Percentiles rank a stretch among this genome's conserved stretches.
These are phyloP conservation scores for Spea multiplicata DNA, from an alignment of 2,113 vertebrate species.

Conservation along the genomic window DNA sequence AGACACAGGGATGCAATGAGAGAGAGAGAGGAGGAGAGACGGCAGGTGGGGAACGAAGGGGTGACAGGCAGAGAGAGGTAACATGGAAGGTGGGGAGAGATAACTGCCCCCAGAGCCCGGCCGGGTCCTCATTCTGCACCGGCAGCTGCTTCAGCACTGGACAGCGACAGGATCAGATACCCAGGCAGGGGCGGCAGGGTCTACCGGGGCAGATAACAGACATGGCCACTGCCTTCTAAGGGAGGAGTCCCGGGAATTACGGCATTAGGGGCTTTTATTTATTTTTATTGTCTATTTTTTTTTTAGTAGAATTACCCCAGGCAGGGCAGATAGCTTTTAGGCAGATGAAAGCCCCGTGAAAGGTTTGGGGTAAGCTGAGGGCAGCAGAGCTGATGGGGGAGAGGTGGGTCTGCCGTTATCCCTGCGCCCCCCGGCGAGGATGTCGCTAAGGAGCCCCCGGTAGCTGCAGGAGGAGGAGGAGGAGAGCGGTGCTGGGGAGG, in stretches of 20 bases:
- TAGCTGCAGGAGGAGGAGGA: background rate
- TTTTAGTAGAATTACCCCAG: too few species aligned
- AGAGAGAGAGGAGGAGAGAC: background rate
- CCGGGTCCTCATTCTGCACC: conserved; percentile 2
- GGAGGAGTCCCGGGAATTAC: too few species aligned
- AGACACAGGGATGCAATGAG: background rate
- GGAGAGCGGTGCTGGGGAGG: background rate
- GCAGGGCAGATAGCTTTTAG: too few species aligned
- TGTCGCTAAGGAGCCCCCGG: conserved; percentile 7
- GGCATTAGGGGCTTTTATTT: too few species aligned
- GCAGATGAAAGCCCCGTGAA: conserved; percentile 13
- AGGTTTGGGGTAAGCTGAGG: conserved; percentile 36
- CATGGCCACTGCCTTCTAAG: too few species aligned
- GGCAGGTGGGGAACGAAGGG: conserved; percentile 25
- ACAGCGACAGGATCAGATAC: conserved; percentile 16
- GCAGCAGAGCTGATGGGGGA: background rate
- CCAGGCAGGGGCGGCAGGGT: background rate
- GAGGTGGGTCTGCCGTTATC: background rate
- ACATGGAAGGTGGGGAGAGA: conserved; percentile 30
- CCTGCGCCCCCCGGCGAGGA: conserved; percentile 2
- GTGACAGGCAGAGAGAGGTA: conserved; percentile 18
- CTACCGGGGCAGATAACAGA: too few species aligned
- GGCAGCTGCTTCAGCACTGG: conserved; percentile 39
- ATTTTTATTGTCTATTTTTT: too few species aligned
- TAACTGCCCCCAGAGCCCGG: conserved; percentile 11